Evolutionary conservation across 2,797 vertebrate species (phyloP).

Genomic region (Fistularia tabacaria): DNA sequence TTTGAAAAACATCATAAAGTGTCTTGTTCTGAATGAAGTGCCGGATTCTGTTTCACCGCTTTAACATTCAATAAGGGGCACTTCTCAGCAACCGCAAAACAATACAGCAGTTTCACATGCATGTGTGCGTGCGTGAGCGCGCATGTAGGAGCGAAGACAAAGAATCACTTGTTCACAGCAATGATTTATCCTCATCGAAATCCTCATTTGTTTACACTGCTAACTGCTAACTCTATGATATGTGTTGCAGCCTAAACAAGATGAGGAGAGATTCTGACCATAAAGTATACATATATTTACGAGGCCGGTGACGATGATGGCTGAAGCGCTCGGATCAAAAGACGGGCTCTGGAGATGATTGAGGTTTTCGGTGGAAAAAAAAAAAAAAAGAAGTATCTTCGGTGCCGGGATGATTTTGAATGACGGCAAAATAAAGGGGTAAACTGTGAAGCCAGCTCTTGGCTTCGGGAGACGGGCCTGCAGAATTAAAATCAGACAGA

Average conservation of each 20-base stretch:
- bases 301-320: constrained; percentile 11
- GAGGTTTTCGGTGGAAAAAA: constrained; percentile 3
- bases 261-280: constrained; percentile 13
- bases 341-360: constrained; percentile 10
- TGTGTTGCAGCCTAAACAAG: constrained; percentile 34
- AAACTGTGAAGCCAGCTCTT: constrained; percentile 27
- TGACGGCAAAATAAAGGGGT: constrained; percentile 24
- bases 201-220: constrained; percentile 70
- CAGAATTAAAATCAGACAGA: constrained; percentile 63
- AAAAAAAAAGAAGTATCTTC: neutral
- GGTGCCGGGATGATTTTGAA: constrained; percentile 6
- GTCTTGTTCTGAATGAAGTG: constrained; percentile 18
- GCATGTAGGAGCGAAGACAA: constrained; percentile 61
- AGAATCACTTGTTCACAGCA: constrained; percentile 66
- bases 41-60: constrained; percentile 30
- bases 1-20: constrained; percentile 26
- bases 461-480: constrained; percentile 34
- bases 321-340: constrained; percentile 13
- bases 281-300: constrained; percentile 7
- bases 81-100: constrained; percentile 41
- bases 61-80: constrained; percentile 46
- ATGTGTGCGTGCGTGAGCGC: constrained; percentile 33
- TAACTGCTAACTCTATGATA: constrained; percentile 44
- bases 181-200: constrained; percentile 72
- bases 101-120: constrained; percentile 9